Percentiles rank a stretch among this genome's conserved stretches.
Conservation (phyloP, 2,888 invertebrate genomes). For the Meghimatium bilineatum region DNA sequence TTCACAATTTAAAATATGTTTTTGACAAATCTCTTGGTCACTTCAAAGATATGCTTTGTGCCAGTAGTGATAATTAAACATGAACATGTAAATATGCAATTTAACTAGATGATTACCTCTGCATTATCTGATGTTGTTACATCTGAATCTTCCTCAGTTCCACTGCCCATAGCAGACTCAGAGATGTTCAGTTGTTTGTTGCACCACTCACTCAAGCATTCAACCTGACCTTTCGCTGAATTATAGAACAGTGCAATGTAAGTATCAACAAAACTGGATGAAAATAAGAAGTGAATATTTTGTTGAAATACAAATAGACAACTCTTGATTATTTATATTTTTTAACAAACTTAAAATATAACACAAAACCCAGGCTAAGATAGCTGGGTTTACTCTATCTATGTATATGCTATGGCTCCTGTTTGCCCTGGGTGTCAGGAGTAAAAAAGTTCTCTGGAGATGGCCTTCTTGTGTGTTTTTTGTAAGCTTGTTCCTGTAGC, state of each 20-base stretch:
- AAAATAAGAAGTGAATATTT: background rate
- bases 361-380: too few species aligned
- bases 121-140: conserved; percentile 48
- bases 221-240: conserved; percentile 63
- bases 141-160: conserved; percentile 47
- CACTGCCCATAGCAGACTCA: conserved; percentile 41
- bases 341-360: too few species aligned
- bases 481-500: too few species aligned
- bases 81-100: background rate
- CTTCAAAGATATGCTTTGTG: background rate
- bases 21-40: background rate
- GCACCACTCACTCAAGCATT: conserved; percentile 73
- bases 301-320: too few species aligned
- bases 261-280: background rate
- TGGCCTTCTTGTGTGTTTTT: too few species aligned
- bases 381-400: too few species aligned
- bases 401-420: too few species aligned
- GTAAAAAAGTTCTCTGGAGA: too few species aligned
- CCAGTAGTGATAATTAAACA: background rate
- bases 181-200: conserved; percentile 37
- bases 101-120: conserved; percentile 24
- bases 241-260: background rate
- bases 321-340: too few species aligned
- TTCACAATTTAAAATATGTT: background rate
- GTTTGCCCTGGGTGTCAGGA: too few species aligned